Evolutionary conservation across 2,888 invertebrate genomes (phyloP), one percentile per base, ranked within the genome.

Genomic region (Blomia tropicalis): DNA sequence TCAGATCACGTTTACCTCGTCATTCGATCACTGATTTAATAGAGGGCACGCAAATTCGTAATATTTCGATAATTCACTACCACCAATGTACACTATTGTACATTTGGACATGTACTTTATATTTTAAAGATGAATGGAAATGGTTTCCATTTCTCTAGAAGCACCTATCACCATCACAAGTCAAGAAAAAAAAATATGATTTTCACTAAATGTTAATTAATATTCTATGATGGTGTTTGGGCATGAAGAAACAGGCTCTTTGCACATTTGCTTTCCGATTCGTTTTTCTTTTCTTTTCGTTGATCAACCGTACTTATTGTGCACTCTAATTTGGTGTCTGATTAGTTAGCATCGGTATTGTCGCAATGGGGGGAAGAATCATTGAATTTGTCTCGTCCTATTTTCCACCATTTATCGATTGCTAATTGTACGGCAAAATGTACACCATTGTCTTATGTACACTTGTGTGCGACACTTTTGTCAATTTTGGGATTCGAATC

Each of bases 21-120:
- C 56, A 56, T 56, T 56, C 29, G 22, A 56, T 56, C 56, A 56
- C 32, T 56, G 56, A 56, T 56, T 56, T 56, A 3, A 56, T 56
- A 36, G 51, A 22, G 22, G 51, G 7, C 22, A 47, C 7, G 51
- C 7, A 47, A 47, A 47, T 47, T 47, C 51, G 7, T 47, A 47
- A 47, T 47, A 47, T 47, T 47, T 47, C 51, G 22, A 47, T 47
- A 47, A 47, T 47, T 47, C 22, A 47, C 51, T 47, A n/a, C n/a
- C n/a, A n/a, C n/a, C n/a, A n/a, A n/a, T n/a, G n/a, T n/a, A n/a
- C n/a, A n/a, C n/a, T n/a, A n/a, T n/a, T n/a, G n/a, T n/a, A n/a
- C n/a, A n/a, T n/a, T n/a, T n/a, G n/a, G n/a, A n/a, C n/a, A n/a
- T n/a, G n/a, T n/a, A n/a, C n/a, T n/a, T n/a, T n/a, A n/a, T n/a